Conservation (phyloP, 2,113 vertebrate genomes). For the Bubo blakistoni region DNA sequence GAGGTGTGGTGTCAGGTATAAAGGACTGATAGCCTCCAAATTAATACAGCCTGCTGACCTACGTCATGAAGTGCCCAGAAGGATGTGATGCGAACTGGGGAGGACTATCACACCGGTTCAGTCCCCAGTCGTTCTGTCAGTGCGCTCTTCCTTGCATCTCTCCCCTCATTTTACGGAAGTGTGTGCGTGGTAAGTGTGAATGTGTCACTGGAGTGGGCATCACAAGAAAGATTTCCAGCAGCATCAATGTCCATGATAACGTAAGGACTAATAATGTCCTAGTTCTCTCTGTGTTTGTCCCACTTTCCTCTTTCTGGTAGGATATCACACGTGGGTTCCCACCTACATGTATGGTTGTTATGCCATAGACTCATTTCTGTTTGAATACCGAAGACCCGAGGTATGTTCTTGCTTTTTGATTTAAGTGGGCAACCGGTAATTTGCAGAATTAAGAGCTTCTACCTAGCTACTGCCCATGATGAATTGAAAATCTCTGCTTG, state of each 20-base stretch:
- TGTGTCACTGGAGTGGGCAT: background rate
- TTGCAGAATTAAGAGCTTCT: background rate
- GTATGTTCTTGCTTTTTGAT: background rate
- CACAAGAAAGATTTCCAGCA: background rate
- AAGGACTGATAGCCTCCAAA: background rate
- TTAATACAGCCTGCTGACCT: background rate
- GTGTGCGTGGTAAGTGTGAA: fast-evolving
- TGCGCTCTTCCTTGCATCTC: background rate
- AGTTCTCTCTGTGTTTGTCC: background rate
- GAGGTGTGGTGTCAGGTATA: background rate
- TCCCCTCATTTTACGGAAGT: background rate
- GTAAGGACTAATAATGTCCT: background rate
- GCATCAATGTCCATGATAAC: fast-evolving
- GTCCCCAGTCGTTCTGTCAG: background rate
- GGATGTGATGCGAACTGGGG: background rate
- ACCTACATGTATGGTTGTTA: background rate
- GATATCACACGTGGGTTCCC: fast-evolving
- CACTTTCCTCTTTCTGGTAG: background rate
- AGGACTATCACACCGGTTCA: background rate
- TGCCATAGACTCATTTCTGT: background rate
- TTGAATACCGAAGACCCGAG: background rate
- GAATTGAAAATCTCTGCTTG: background rate
- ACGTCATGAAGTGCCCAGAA: background rate
- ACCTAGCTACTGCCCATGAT: background rate
- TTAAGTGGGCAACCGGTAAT: background rate